Percentiles rank a stretch among this genome's conserved stretches.
Conservation (phyloP, 2,888 invertebrate genomes). For the Pollenia griseotomentosa region DNA sequence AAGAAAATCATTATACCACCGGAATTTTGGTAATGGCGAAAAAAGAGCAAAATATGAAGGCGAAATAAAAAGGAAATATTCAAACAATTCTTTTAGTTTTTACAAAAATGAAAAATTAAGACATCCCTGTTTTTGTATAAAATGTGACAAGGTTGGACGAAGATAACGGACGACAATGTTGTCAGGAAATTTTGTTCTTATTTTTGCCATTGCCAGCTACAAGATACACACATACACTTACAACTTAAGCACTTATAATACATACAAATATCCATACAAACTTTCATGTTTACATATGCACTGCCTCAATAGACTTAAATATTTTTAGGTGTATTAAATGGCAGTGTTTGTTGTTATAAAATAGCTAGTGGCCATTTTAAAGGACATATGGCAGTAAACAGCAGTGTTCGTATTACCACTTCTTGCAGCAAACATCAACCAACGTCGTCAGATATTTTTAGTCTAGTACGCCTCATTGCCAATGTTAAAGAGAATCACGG, state of each 20-base stretch:
- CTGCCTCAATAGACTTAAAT: constrained; percentile 15
- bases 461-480: constrained; percentile 58
- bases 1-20: too few relatives aligned
- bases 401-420: background rate
- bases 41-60: too few relatives aligned
- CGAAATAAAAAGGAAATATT: too few relatives aligned
- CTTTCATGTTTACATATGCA: background rate
- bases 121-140: background rate
- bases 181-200: background rate
- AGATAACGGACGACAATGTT: background rate
- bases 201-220: background rate
- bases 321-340: constrained; percentile 45
- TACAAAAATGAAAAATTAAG: constrained; percentile 1
- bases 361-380: constrained; percentile 44
- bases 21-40: too few relatives aligned
- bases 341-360: constrained; percentile 48
- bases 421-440: constrained; percentile 31
- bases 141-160: constrained; percentile 12
- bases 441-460: constrained; percentile 24
- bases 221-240: background rate
- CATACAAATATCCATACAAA: background rate
- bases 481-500: constrained; percentile 52
- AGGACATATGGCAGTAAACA: background rate
- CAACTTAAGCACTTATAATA: background rate
- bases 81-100: background rate